phyloP scores from a whole-genome alignment of 2,113 vertebrate genomes.

The Cygnus buccinator region DNA sequence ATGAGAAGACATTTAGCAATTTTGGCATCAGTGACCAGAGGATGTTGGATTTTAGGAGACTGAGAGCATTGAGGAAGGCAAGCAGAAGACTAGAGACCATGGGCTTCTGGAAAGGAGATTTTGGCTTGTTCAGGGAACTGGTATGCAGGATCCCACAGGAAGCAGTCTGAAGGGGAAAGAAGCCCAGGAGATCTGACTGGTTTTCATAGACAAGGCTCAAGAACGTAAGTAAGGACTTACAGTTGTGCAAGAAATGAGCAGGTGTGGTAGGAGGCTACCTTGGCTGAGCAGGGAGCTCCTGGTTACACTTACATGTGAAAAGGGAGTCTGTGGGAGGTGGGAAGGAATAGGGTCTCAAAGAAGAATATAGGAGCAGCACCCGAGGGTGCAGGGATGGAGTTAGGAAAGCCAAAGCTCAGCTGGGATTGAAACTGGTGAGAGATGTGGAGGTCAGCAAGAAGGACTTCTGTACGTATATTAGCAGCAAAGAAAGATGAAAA shows the following conservation, averaged over 20 bases:
- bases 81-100: background rate
- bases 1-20: background rate
- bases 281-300: background rate
- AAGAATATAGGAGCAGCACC: background rate
- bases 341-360: background rate
- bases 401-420: background rate
- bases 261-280: background rate
- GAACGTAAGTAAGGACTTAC: background rate
- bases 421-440: background rate
- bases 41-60: background rate
- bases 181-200: background rate
- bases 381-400: background rate
- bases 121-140: background rate
- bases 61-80: background rate
- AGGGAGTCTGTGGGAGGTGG: background rate
- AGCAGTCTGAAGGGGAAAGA: background rate
- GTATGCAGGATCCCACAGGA: background rate
- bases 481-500: background rate
- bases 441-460: background rate
- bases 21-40: background rate
- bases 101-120: background rate
- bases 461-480: background rate
- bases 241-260: background rate
- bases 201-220: background rate
- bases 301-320: background rate